phyloP scores from a whole-genome alignment of 1,140 invertebrate species.

The Brachionus plicatilis region DNA sequence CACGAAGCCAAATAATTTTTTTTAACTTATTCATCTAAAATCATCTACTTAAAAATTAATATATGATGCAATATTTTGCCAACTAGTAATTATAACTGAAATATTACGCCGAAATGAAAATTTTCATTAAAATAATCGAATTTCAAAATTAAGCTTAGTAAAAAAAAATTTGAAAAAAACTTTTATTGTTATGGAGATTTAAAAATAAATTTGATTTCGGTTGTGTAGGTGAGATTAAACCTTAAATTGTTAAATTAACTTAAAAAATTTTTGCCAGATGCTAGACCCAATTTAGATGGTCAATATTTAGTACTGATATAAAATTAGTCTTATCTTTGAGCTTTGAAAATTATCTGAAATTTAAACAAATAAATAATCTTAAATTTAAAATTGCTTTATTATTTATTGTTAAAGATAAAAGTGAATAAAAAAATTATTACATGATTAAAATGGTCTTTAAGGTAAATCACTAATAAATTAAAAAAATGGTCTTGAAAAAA shows the following conservation, averaged over 20 bases:
- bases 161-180: background rate
- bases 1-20: no score
- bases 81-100: no score
- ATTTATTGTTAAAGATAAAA: background rate
- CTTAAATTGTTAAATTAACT: background rate
- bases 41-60: no score
- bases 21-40: no score
- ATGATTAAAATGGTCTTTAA: background rate
- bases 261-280: background rate
- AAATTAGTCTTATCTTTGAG: background rate
- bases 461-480: background rate
- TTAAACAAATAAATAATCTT: background rate
- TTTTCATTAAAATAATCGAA: no score
- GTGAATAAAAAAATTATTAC: background rate
- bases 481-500: background rate
- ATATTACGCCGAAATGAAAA: no score
- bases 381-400: background rate
- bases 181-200: background rate
- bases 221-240: background rate
- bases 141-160: background rate
- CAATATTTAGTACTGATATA: background rate
- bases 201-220: background rate
- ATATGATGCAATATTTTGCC: no score
- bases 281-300: background rate
- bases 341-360: background rate